Percentiles rank a stretch among this genome's conserved stretches.
phyloP scores from a whole-genome alignment of 1,140 invertebrate species.

The Dendrolimus kikuchii region DNA sequence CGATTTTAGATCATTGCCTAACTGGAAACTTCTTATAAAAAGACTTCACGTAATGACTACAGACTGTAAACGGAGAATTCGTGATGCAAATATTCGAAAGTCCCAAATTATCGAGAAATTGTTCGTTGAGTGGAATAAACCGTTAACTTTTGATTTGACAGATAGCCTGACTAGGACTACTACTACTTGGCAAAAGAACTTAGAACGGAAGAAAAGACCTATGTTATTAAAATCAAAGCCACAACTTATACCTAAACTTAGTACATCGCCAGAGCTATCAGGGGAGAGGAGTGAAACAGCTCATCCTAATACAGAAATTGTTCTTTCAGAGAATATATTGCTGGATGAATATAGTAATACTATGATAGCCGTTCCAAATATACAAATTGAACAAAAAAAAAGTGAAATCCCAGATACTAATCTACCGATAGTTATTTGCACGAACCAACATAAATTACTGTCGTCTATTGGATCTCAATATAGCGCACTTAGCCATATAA shows the following conservation, averaged over 20 bases:
- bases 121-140: constrained; percentile 30
- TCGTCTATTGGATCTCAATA: constrained; percentile 24
- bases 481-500: constrained; percentile 17
- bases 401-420: background rate
- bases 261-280: constrained; percentile 2
- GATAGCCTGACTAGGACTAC: constrained; percentile 36
- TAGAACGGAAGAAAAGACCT: constrained; percentile 12
- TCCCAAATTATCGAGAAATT: constrained; percentile 42
- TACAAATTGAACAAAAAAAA: constrained; percentile 12
- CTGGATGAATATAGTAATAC: constrained; percentile 6
- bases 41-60: constrained; percentile 23
- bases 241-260: constrained; percentile 3
- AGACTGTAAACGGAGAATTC: constrained; percentile 33
- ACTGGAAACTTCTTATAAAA: constrained; percentile 41
- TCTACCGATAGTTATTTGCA: constrained; percentile 27
- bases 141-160: constrained; percentile 45
- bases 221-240: constrained; percentile 9
- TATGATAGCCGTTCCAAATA: constrained; percentile 4
- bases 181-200: constrained; percentile 29
- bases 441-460: constrained; percentile 39
- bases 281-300: constrained; percentile 21
- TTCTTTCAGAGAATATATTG: constrained; percentile 14
- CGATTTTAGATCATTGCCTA: constrained; percentile 35
- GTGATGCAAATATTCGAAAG: constrained; percentile 30
- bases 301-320: constrained; percentile 44